A percentile compares a stretch with the other conserved stretches of the same genome.
Conservation (phyloP, 2,888 invertebrate species). For the Achlya flavicornis region DNA sequence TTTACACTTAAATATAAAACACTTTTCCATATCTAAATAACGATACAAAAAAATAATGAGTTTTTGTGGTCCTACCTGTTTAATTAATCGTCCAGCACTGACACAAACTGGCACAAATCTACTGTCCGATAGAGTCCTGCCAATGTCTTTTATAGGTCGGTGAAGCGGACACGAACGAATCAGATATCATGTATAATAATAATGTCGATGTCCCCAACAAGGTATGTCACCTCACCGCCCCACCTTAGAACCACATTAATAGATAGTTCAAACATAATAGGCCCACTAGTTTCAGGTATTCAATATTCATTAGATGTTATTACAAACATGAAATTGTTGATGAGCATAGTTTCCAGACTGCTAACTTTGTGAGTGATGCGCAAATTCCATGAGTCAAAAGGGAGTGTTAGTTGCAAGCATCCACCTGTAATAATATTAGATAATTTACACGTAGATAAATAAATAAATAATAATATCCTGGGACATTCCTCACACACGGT, state of each 20-base stretch:
- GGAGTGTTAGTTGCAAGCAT: conserved; percentile 23
- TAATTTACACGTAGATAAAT: too few species aligned
- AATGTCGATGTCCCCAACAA: conserved; percentile 20
- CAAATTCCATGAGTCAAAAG: conserved; percentile 39
- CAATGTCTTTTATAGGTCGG: conserved; percentile 76
- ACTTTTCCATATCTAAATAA: background rate
- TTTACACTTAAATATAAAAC: too few species aligned
- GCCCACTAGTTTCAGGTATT: conserved; percentile 50
- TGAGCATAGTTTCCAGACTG: conserved; percentile 52
- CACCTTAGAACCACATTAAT: conserved; percentile 45
- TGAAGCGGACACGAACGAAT: conserved; percentile 27
- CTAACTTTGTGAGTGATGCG: conserved; percentile 32
- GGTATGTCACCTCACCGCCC: conserved; percentile 54
- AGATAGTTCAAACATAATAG: conserved; percentile 34
- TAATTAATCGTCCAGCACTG: conserved; percentile 55
- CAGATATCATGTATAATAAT: conserved; percentile 19
- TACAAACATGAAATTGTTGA: conserved; percentile 55
- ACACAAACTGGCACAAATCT: conserved; percentile 59
- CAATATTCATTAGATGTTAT: conserved; percentile 63
- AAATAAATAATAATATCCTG: too few species aligned
- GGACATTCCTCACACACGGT: too few species aligned
- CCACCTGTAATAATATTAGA: background rate
- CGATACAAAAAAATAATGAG: background rate
- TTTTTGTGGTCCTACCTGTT: conserved; percentile 55
- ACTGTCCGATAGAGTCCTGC: conserved; percentile 62